Evolutionary conservation across 1,140 invertebrate genomes (phyloP), one percentile per base, ranked within the genome.

Genomic region (Lysiphlebus fabarum): DNA sequence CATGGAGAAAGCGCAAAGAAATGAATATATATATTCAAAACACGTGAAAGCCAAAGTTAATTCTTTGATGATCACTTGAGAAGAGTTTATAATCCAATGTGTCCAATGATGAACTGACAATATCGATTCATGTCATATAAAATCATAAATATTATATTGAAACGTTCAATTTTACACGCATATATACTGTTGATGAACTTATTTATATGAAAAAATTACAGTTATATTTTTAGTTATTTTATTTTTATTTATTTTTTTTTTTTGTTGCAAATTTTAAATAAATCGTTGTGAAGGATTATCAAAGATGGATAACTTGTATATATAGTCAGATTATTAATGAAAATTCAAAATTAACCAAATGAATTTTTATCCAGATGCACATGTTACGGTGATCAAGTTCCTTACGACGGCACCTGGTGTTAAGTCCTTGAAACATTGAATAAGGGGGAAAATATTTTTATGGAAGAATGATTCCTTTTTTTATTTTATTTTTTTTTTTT

Each of bases 351-450:
- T 26, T 26, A 1, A 26, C 17, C 4, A 1, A 26, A 26, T 26
- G 17, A 26, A 26, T 26, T 26, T 26, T 26, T 17, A 26, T 26
- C 17, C 17, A 26, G 17, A 26, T 45, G 64, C 64, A 65, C 68
- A 66, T 69, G 70, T 70, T 70, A 71, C 64, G 69, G 62, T 65
- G 17, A 26, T 70, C 65, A 63, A 71, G 64, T 70, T 67, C 63
- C 67, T 62, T 62, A 49, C 56, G 68, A 73, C 73, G 75, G 73
- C 74, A 76, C 74, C 74, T 76, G 72, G 71, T 70, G 72, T 68
- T 45, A 49, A 72, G 70, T 67, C 67, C 70, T 69, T 74, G 72
- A 76, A 76, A 67, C 69, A 68, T 66, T 58, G 64, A 58, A 59
- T 64, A 12, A 26, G 17, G 17, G 17, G 17, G 1, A 1, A 26